A percentile compares a stretch with the other conserved stretches of the same genome.
phyloP scores from a whole-genome alignment of 2,888 invertebrate species.

The Diadromus collaris region DNA sequence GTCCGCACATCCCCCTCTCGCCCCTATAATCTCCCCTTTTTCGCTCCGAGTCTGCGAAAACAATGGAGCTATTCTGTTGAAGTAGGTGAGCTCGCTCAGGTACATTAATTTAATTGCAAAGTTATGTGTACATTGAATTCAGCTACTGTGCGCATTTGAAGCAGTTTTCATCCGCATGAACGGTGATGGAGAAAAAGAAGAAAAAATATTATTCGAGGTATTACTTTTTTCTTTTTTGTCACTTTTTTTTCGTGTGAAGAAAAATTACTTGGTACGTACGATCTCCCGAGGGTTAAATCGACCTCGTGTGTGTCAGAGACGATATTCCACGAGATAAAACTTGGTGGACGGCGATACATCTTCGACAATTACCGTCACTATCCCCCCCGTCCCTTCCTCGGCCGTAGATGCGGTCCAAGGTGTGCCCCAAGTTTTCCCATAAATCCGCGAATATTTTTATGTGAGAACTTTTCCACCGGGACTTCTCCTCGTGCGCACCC shows the following conservation, averaged over 20 bases:
- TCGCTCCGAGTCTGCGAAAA: conserved; percentile 36
- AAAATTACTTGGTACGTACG: conserved; percentile 19
- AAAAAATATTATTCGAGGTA: neutral
- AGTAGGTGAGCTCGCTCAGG: conserved; percentile 40
- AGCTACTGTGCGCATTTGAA: conserved; percentile 8
- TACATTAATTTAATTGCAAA: conserved; percentile 55
- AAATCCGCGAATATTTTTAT: conserved; percentile 75
- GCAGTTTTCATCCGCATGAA: neutral
- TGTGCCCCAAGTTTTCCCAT: conserved; percentile 71
- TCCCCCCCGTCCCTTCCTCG: conserved; percentile 58
- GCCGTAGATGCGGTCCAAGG: conserved; percentile 35
- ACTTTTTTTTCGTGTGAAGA: neutral
- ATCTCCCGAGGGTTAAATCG: conserved; percentile 64
- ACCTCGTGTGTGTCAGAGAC: conserved; percentile 43
- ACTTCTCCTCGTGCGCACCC: conserved; percentile 53
- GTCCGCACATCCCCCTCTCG: conserved; percentile 5
- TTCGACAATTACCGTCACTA: conserved; percentile 73
- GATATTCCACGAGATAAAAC: conserved; percentile 69
- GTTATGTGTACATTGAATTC: neutral
- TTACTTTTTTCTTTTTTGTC: neutral
- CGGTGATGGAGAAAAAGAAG: neutral
- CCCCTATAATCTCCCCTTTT: neutral
- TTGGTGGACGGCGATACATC: conserved; percentile 70
- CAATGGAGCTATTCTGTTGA: conserved; percentile 23
- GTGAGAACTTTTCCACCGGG: conserved; percentile 70